Conservation (phyloP, 2,113 vertebrate species). For the Gopherus flavomarginatus region DNA sequence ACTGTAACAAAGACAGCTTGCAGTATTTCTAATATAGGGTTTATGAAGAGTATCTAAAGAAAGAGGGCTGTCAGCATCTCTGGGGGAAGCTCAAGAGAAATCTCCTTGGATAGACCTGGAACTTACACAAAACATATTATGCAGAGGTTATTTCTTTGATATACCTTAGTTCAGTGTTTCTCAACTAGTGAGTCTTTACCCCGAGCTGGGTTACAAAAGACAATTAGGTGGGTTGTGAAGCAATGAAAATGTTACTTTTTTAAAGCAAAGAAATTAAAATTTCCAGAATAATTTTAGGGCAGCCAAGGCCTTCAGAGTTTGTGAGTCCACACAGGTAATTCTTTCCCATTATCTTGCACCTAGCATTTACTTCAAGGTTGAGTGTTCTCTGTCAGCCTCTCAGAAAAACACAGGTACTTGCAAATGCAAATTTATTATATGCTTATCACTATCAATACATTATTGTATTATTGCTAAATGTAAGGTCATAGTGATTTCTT, state of each 20-base stretch:
- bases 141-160: not conserved
- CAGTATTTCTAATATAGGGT: not conserved
- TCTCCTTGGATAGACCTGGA: not conserved
- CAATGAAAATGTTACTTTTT: not conserved
- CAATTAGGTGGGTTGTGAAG: rapidly evolving
- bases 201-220: not conserved
- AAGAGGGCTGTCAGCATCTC: rapidly evolving
- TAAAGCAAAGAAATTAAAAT: not conserved
- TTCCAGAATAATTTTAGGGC: not conserved
- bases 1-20: not conserved
- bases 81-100: not conserved
- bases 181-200: not conserved
- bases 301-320: not conserved
- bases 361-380: not conserved
- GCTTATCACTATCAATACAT: not conserved
- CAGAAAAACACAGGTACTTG: not conserved
- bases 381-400: not conserved
- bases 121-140: not conserved
- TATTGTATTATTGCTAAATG: not conserved
- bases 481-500: not conserved
- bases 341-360: not conserved
- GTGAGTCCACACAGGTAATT: not conserved
- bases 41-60: not conserved
- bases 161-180: not conserved
- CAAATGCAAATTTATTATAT: not conserved